Base-by-base conservation (phyloP, 2,113 vertebrate species). In the Pterophyllum scalare region DNA sequence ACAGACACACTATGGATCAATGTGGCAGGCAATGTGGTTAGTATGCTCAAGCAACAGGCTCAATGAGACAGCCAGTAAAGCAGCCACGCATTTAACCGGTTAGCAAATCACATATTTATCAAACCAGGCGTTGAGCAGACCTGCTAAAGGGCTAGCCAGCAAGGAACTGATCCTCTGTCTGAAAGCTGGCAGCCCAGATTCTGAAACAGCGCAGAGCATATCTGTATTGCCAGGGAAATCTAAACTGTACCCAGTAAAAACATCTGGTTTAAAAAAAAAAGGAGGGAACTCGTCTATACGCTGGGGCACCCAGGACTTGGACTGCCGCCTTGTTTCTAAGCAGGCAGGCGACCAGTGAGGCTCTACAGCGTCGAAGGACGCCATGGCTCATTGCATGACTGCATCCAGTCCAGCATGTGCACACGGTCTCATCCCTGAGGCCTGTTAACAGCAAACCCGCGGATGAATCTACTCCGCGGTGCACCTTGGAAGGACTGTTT, bases 201-300 rank as follows among this genome's bases (percentile, higher is more conserved):
- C 65, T 80, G 84, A 85, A 33, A 72, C 57, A 84, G 81, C 62
- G 14, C 58, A 38, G 82, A 85, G 83, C 94, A 93, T 94, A 92
- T 92, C 93, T 93, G 90, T 19, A 93, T 89, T 59, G 57, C 62
- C 59, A 15, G 1, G 88, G 91, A 89, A 94, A 84, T 92, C 88
- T 88, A 91, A 93, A 92, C 75, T 90, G 90, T 88, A 88, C 92
- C 94, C 92, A 94, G 93, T 93, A 94, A 95, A 95, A 95, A 92
- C 90, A 94, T 91, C 90, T 93, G 92, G 89, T 94, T 93, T 94
- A 92, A 93, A 95, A 95, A 94, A 91, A 88, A 92, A 83, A 84
- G 82, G 79, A 12, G 26, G 80, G 72, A 62, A 65, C 77, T 74
- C 77, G 81, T 65, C n/a, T 83, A 74, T 76, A 56, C 60, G 89